phyloP scores from a whole-genome alignment of 2,888 invertebrate species.

The Noctua janthe region DNA sequence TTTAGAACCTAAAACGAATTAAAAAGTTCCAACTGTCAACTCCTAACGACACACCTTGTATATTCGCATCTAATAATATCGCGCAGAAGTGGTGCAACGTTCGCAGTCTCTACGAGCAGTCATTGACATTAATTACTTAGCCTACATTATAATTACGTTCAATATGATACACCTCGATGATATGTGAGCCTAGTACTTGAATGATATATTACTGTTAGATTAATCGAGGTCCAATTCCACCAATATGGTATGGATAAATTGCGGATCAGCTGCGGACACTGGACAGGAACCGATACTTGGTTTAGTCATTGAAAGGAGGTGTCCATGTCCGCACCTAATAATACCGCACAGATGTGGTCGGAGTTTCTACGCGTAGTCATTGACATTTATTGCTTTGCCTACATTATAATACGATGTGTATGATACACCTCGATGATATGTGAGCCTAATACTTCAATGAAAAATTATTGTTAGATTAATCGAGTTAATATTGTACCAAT shows the following conservation, averaged over 20 bases:
- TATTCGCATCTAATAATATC: slow-evolving; percentile 60
- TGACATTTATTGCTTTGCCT: slow-evolving; percentile 47
- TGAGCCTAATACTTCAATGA: background rate
- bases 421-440: background rate
- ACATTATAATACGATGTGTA: slow-evolving; percentile 4
- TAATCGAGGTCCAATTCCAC: background rate
- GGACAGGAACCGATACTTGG: too few relatives aligned
- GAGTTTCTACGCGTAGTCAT: slow-evolving; percentile 31
- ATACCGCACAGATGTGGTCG: slow-evolving; percentile 53
- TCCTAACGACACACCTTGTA: slow-evolving; percentile 41
- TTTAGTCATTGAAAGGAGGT: too few relatives aligned
- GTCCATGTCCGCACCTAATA: slow-evolving; percentile 51
- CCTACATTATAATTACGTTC: slow-evolving; percentile 26
- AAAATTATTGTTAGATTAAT: too few relatives aligned
- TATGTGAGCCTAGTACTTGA: background rate
- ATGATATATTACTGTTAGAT: background rate
- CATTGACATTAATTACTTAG: slow-evolving; percentile 51
- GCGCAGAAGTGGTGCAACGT: slow-evolving; percentile 53
- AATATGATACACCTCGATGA: background rate
- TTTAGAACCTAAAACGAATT: background rate
- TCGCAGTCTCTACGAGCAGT: slow-evolving; percentile 31
- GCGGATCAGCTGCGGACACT: too few relatives aligned
- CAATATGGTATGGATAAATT: background rate
- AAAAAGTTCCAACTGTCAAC: background rate
- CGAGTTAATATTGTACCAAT: background rate